Evolutionary conservation across 2,797 vertebrate genomes (phyloP), one percentile per base, ranked within the genome.

Genomic region (Carapus acus): DNA sequence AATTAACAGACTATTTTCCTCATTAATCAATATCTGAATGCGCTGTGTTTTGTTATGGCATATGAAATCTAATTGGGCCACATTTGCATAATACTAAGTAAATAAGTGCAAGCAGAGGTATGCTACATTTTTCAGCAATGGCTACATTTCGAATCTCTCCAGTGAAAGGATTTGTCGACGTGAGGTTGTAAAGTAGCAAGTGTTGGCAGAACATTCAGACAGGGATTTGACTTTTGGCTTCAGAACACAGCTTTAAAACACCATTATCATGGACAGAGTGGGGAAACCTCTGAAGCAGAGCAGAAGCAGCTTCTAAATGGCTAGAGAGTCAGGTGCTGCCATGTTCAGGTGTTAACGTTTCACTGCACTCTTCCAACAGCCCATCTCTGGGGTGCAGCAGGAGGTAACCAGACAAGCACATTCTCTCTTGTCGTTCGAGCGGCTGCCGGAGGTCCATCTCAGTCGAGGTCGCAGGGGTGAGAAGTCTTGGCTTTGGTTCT

Each of bases 401-500:
- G 92, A 97, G 86, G 93, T 96, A 80, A 89, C 85, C 51, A 88
- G 94, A 82, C 92, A 99, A 83, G 90, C 93, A 11, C 88, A 90
- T 67, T 92, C 95, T 27, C 96, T 99, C 81, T 85, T 98, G 84
- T 93, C 92, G 41, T 89, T 99, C 70, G 94, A 94, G 74, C 90
- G 89, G 71, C 90, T 95, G 89, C 94, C 95, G 43, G 92, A 93
- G 79, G 91, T 96, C 76, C 91, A 92, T 82, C 87, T 92, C 73
- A 90, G 83, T 76, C 85, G 90, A 73, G 88, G 81, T 76, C 87
- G 80, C 49, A 78, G 87, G 11, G 80, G 88, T 38, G 89, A 91
- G 76, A 95, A 90, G 77, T 91, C 96, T 0, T 98, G 96, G 96
- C 89, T 97, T 56, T 98, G 96, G 96, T 99, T 98, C 73, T 93